Percentiles rank a stretch among this genome's conserved stretches.
phyloP scores from a whole-genome alignment of 2,888 invertebrate species.

The Ametastegia equiseti region DNA sequence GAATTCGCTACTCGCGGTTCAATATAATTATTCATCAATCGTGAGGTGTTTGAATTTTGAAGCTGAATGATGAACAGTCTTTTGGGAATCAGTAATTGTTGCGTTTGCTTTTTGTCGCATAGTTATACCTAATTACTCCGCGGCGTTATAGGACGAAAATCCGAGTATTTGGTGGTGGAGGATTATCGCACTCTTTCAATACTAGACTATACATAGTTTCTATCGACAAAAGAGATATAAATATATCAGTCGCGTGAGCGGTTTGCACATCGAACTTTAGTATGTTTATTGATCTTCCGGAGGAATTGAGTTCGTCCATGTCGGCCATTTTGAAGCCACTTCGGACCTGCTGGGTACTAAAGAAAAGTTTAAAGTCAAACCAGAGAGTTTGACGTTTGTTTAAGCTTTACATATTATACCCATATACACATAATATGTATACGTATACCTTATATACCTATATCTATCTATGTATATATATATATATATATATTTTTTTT shows the following conservation, averaged over 20 bases:
- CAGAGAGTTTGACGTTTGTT: slow-evolving; percentile 35
- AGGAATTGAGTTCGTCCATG: slow-evolving; percentile 20
- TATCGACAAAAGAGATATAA: slow-evolving; percentile 22
- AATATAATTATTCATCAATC: too few species aligned
- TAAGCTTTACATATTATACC: slow-evolving; percentile 10
- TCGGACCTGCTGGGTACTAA: slow-evolving; percentile 12
- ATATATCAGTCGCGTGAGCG: neutral
- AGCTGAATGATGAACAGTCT: too few species aligned
- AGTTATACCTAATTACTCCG: too few species aligned
- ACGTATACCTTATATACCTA: neutral
- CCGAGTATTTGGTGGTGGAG: neutral
- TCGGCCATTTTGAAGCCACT: slow-evolving; percentile 38
- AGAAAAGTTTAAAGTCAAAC: slow-evolving; percentile 26
- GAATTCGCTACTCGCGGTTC: too few species aligned
- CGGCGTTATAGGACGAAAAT: too few species aligned
- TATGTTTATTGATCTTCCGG: slow-evolving; percentile 34
- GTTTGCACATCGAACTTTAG: slow-evolving; percentile 38
- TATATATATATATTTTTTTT: neutral
- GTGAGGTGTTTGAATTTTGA: too few species aligned
- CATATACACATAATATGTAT: too few species aligned
- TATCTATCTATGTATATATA: neutral
- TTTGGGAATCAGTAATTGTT: too few species aligned
- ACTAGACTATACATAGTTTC: too few species aligned
- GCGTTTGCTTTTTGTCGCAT: too few species aligned
- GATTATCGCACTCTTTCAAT: neutral